Evolutionary conservation across 2,888 invertebrate genomes (phyloP).

Genomic region (Listrodromus nycthemerus): DNA sequence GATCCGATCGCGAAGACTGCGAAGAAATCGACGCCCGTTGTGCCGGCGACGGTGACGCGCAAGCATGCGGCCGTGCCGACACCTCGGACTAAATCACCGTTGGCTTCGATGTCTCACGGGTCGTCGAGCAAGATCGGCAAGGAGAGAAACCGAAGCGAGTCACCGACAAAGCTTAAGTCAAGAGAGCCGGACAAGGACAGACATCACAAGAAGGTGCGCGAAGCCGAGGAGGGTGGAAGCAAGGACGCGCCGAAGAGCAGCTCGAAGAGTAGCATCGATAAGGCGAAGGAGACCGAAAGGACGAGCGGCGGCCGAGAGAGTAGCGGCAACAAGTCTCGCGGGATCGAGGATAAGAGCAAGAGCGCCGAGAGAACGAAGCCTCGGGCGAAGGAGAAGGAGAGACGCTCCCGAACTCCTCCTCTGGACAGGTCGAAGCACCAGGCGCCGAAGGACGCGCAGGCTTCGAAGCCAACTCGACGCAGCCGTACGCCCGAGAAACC

Average conservation of each 20-base stretch:
- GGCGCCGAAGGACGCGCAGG: constrained; percentile 74
- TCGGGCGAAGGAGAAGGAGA: constrained; percentile 81
- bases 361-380: constrained; percentile 79
- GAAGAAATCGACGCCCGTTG: constrained; percentile 50
- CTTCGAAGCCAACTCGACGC: constrained; percentile 74
- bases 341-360: constrained; percentile 76
- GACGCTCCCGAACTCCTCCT: constrained; percentile 81
- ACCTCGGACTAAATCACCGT: constrained; percentile 73
- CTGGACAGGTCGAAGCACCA: constrained; percentile 79
- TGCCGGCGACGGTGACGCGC: constrained; percentile 63
- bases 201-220: constrained; percentile 75
- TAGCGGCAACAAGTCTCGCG: constrained; percentile 71
- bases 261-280: constrained; percentile 72
- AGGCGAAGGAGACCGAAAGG: constrained; percentile 78
- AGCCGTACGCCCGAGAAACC: constrained; percentile 82
- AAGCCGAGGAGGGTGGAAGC: constrained; percentile 70
- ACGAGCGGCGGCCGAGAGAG: constrained; percentile 30
- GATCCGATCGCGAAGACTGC: constrained; percentile 63
- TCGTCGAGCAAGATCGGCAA: constrained; percentile 73
- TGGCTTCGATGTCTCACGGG: constrained; percentile 69
- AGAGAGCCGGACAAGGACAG: constrained; percentile 76
- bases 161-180: constrained; percentile 71
- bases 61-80: constrained; percentile 68
- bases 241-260: constrained; percentile 73
- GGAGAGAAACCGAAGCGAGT: constrained; percentile 81